Conservation (phyloP, 2,888 invertebrate species). For the Xestoiulus laeticollis region DNA sequence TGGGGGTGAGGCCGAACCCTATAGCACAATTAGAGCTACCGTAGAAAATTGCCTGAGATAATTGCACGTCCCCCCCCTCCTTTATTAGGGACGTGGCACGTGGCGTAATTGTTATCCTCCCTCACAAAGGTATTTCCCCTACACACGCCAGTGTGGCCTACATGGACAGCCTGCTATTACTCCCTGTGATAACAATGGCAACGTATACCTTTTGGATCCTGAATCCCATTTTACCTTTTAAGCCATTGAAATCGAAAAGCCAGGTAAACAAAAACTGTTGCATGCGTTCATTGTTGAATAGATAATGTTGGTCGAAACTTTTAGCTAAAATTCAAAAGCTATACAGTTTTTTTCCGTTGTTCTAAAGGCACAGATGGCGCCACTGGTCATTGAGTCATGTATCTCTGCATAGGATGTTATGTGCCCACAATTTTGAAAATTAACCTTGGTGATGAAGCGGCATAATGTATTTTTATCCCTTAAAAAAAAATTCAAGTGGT, state of each 20-base stretch:
- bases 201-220: background rate
- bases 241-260: constrained; percentile 18
- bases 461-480: too few species aligned
- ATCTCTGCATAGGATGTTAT: too few species aligned
- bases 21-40: background rate
- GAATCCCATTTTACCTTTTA: background rate
- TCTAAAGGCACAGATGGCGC: background rate
- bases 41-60: background rate
- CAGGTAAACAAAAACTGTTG: background rate
- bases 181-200: background rate
- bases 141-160: background rate
- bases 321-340: too few species aligned
- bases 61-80: background rate
- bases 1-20: background rate
- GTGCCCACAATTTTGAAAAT: too few species aligned
- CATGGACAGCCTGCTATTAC: background rate
- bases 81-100: constrained; percentile 10
- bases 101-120: constrained; percentile 12
- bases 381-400: background rate
- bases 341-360: background rate
- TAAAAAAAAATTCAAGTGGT: too few species aligned
- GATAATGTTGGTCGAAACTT: background rate
- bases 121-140: constrained; percentile 21
- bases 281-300: background rate
- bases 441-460: too few species aligned